phyloP scores from a whole-genome alignment of 1,140 invertebrate genomes.

The Magallana angulata region DNA sequence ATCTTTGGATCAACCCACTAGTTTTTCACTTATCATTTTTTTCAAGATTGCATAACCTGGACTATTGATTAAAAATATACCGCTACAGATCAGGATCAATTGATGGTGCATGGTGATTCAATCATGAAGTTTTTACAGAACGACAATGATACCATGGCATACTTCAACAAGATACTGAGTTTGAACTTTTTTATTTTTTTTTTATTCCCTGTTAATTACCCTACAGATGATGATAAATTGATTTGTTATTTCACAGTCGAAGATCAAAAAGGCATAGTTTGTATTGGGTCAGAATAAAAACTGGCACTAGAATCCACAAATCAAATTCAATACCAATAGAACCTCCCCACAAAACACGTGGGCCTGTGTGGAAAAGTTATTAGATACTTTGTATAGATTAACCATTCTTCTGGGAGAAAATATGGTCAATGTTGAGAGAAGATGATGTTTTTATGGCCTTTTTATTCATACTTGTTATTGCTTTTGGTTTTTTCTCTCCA shows the following conservation, averaged over 20 bases:
- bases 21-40: too few relatives aligned
- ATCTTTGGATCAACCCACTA: too few relatives aligned
- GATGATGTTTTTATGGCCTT: not conserved
- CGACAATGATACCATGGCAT: too few relatives aligned
- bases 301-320: not conserved
- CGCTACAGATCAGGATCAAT: too few relatives aligned
- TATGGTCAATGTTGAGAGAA: conserved; percentile 27
- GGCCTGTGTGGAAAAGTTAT: not conserved
- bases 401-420: conserved; percentile 16
- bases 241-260: not conserved
- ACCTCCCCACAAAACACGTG: not conserved
- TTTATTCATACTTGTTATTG: not conserved
- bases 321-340: conserved; percentile 5
- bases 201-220: too few relatives aligned
- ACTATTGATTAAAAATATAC: too few relatives aligned
- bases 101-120: too few relatives aligned
- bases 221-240: conserved; percentile 9
- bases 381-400: conserved; percentile 2
- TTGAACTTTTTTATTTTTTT: too few relatives aligned
- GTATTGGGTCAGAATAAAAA: not conserved
- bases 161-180: too few relatives aligned
- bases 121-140: too few relatives aligned
- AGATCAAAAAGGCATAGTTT: conserved; percentile 2
- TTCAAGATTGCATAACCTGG: too few relatives aligned
- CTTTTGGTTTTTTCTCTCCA: not conserved